Conservation (phyloP, 2,888 invertebrate genomes). For the Seira ritae region DNA sequence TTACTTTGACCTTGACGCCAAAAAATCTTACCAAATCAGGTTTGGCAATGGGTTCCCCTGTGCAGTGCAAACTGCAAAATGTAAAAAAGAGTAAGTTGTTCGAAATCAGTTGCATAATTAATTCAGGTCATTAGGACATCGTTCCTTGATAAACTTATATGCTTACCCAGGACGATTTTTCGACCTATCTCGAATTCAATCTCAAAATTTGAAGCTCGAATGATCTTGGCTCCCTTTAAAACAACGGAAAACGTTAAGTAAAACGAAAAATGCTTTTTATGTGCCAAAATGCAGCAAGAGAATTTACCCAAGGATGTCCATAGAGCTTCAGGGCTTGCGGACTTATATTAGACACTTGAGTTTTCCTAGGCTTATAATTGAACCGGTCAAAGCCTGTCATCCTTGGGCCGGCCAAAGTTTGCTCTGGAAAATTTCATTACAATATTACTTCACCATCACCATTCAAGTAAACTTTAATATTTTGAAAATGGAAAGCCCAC, state of each 20-base stretch:
- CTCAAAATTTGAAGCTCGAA: constrained; percentile 23
- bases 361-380: constrained; percentile 45
- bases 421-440: too few species aligned
- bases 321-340: constrained; percentile 30
- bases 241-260: neutral
- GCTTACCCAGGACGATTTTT: constrained; percentile 2
- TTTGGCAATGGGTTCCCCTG: neutral
- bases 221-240: constrained; percentile 26
- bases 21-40: neutral
- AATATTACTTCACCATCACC: too few species aligned
- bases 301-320: constrained; percentile 21
- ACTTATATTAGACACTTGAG: constrained; percentile 37
- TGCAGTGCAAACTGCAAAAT: neutral
- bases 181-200: constrained; percentile 1
- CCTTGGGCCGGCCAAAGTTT: neutral
- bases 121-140: too few species aligned
- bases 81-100: too few species aligned
- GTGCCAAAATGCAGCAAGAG: neutral
- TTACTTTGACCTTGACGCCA: neutral
- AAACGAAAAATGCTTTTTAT: too few species aligned
- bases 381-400: constrained; percentile 41
- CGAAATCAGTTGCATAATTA: too few species aligned
- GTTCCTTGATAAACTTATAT: too few species aligned
- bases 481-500: neutral
- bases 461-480: too few species aligned